Conservation (phyloP, 1,140 invertebrate genomes). For the Plutomurus gul region DNA sequence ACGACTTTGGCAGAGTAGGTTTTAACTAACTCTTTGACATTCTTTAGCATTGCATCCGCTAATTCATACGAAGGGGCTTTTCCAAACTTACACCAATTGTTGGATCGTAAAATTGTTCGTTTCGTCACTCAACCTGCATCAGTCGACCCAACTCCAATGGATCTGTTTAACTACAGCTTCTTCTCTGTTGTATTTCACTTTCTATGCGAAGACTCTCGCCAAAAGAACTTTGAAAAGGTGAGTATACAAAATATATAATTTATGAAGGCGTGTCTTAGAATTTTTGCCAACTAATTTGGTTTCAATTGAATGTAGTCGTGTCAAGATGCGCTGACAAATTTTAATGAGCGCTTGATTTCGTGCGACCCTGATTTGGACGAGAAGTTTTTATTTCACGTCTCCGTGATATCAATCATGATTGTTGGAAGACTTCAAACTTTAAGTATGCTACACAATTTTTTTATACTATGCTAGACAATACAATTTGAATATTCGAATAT, state of each 20-base stretch:
- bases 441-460: slow-evolving; percentile 26
- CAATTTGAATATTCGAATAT: background rate
- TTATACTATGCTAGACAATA: background rate
- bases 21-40: too few relatives aligned
- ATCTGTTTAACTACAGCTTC: slow-evolving; percentile 35
- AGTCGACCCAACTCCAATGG: slow-evolving; percentile 34
- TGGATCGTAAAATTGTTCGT: slow-evolving; percentile 39
- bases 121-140: slow-evolving; percentile 43
- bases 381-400: slow-evolving; percentile 43
- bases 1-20: too few relatives aligned
- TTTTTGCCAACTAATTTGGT: background rate
- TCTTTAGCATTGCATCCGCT: slow-evolving; percentile 36
- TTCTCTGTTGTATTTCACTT: slow-evolving; percentile 5
- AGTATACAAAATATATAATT: background rate
- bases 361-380: slow-evolving; percentile 47
- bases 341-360: slow-evolving; percentile 38
- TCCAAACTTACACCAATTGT: slow-evolving; percentile 38
- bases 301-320: slow-evolving; percentile 27
- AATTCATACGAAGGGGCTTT: slow-evolving; percentile 45
- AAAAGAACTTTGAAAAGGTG: slow-evolving; percentile 45
- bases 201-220: slow-evolving; percentile 28
- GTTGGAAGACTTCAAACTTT: slow-evolving; percentile 45
- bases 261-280: background rate
- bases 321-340: slow-evolving; percentile 43
- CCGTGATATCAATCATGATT: slow-evolving; percentile 42